These are phyloP conservation scores for Drosophila paramelanica DNA, from an alignment of 2,888 invertebrate species.

Conservation along the genomic window DNA sequence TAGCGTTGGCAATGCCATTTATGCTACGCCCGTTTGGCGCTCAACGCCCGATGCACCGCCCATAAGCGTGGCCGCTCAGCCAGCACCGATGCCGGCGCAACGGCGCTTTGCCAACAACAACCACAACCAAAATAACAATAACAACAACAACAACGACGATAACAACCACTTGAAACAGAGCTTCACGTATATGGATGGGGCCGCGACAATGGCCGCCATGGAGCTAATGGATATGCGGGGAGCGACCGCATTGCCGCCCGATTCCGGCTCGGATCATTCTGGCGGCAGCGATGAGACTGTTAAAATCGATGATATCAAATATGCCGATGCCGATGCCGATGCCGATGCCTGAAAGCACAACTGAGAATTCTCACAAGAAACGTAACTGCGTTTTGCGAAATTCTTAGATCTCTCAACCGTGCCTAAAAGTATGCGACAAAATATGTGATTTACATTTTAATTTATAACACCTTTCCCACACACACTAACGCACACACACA, in stretches of 20 bases:
- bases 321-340: slow-evolving; percentile 83
- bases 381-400: background rate
- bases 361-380: background rate
- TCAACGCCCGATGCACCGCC: slow-evolving; percentile 49
- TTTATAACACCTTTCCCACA: background rate
- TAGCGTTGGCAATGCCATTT: slow-evolving; percentile 15
- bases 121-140: slow-evolving; percentile 5
- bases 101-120: slow-evolving; percentile 18
- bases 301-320: slow-evolving; percentile 84
- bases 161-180: slow-evolving; percentile 30
- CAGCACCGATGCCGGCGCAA: slow-evolving; percentile 28
- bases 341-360: slow-evolving; percentile 22
- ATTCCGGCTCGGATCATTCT: slow-evolving; percentile 84
- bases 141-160: slow-evolving; percentile 20
- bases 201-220: slow-evolving; percentile 66
- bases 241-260: slow-evolving; percentile 54
- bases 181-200: slow-evolving; percentile 60
- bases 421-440: background rate
- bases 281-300: slow-evolving; percentile 85
- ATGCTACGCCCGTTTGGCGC: slow-evolving; percentile 61
- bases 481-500: background rate
- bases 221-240: slow-evolving; percentile 75
- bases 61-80: slow-evolving; percentile 6
- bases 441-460: background rate
- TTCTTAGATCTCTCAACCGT: background rate